Evolutionary conservation across 1,140 invertebrate species (phyloP).

Genomic region (Diabrotica undecimpunctata): DNA sequence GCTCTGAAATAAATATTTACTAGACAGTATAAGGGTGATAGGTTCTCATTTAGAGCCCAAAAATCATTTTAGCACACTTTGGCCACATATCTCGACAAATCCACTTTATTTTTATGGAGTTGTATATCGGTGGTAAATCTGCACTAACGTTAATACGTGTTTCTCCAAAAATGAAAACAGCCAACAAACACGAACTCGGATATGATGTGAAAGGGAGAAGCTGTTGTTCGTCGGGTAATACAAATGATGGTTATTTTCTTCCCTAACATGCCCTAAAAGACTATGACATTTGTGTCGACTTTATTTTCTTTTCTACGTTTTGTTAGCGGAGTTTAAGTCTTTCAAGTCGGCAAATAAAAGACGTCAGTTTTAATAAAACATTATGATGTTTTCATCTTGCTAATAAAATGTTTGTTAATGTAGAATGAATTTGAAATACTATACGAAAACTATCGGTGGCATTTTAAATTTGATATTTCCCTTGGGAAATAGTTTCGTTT

Average conservation of each 20-base stretch:
- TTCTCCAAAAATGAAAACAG: constrained; percentile 2
- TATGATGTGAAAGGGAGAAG: constrained; percentile 2
- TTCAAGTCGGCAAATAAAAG: not conserved
- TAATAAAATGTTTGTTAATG: too few relatives aligned
- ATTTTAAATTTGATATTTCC: too few relatives aligned
- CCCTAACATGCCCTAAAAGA: constrained; percentile 1
- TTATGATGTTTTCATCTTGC: too few relatives aligned
- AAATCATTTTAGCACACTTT: constrained; percentile 2
- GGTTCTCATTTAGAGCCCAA: not conserved
- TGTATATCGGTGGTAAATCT: constrained; percentile 2
- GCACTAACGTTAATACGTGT: constrained; percentile 2
- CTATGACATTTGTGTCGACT: constrained; percentile 2
- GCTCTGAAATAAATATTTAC: too few relatives aligned
- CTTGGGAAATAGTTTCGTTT: too few relatives aligned
- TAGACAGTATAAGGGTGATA: not conserved
- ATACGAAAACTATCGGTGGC: too few relatives aligned
- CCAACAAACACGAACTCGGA: constrained; percentile 1
- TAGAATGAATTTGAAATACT: too few relatives aligned
- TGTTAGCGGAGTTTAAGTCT: not conserved
- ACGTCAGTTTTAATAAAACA: too few relatives aligned
- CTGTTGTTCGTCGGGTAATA: not conserved
- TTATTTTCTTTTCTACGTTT: constrained; percentile 1
- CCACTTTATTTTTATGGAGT: constrained; percentile 2
- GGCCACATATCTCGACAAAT: not conserved
- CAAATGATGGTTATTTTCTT: constrained; percentile 2